These are phyloP conservation scores for Diploscapter pachys DNA, from an alignment of 1,140 invertebrate species.

Conservation along the genomic window DNA sequence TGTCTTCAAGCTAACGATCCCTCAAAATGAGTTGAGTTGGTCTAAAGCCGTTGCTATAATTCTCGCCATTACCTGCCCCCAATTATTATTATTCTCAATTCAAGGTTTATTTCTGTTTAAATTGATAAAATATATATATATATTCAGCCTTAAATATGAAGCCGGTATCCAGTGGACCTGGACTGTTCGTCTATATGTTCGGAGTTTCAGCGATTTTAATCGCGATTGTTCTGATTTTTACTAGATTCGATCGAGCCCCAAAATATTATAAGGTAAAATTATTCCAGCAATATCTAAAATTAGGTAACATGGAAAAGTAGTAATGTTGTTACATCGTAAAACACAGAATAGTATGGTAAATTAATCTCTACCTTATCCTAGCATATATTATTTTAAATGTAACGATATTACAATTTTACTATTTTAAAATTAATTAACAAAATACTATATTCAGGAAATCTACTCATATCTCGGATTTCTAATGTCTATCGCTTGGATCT, in stretches of 20 bases:
- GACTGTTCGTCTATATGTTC: constrained; percentile 41
- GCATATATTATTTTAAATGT: neutral
- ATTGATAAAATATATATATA: constrained; percentile 7
- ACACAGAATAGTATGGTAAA: too few species aligned
- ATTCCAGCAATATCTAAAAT: neutral
- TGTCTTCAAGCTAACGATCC: constrained; percentile 66
- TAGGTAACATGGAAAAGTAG: too few species aligned
- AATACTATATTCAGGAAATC: constrained; percentile 38
- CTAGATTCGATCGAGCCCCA: constrained; percentile 41
- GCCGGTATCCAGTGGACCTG: constrained; percentile 31
- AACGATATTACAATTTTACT: neutral
- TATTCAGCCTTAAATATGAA: constrained; percentile 34
- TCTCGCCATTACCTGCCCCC: constrained; percentile 65
- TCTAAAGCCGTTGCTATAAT: constrained; percentile 66
- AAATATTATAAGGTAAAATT: constrained; percentile 43
- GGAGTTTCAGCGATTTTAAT: constrained; percentile 40
- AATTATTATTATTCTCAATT: constrained; percentile 56
- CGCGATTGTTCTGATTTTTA: constrained; percentile 36
- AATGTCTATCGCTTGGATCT: constrained; percentile 69
- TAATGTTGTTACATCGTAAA: too few species aligned
- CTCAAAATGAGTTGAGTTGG: constrained; percentile 69
- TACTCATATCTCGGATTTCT: constrained; percentile 68
- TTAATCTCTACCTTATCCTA: neutral
- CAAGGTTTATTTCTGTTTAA: constrained; percentile 16
- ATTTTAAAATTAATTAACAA: neutral